phyloP scores from a whole-genome alignment of 2,797 vertebrate genomes.

The Emydoidea blandingii region DNA sequence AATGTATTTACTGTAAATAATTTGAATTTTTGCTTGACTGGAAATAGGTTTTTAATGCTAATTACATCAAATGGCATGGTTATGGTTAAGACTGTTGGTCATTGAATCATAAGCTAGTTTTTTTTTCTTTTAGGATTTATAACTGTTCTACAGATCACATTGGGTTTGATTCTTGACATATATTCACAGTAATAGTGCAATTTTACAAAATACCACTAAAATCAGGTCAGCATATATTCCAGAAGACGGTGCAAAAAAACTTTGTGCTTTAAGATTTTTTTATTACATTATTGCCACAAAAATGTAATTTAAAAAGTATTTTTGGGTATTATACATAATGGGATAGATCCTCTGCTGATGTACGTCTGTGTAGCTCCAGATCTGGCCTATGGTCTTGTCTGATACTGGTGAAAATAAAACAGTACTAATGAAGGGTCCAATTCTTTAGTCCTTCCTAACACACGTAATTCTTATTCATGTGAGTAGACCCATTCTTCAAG shows the following conservation, averaged over 20 bases:
- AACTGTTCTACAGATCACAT: constrained; percentile 12
- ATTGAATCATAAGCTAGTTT: not conserved
- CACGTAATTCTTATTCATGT: not conserved
- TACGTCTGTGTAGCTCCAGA: not conserved
- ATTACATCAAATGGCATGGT: constrained; percentile 42
- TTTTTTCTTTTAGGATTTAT: constrained; percentile 21
- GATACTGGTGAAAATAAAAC: constrained; percentile 40
- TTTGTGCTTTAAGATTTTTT: not conserved
- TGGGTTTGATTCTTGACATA: constrained; percentile 15
- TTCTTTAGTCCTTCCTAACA: constrained; percentile 12
- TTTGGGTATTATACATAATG: not conserved
- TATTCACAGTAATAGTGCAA: not conserved
- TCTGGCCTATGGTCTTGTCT: not conserved
- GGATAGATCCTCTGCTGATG: not conserved
- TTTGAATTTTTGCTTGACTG: not conserved
- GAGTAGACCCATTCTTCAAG: not conserved
- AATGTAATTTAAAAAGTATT: not conserved
- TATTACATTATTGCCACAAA: not conserved
- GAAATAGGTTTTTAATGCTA: constrained; percentile 31
- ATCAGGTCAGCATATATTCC: constrained; percentile 40
- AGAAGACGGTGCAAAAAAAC: constrained; percentile 17
- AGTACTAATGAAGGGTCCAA: constrained; percentile 22
- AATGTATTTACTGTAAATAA: constrained; percentile 45
- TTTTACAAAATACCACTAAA: constrained; percentile 52
- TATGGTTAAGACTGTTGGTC: constrained; percentile 20